phyloP scores from a whole-genome alignment of 2,113 vertebrate genomes.

The Climacteris rufus region DNA sequence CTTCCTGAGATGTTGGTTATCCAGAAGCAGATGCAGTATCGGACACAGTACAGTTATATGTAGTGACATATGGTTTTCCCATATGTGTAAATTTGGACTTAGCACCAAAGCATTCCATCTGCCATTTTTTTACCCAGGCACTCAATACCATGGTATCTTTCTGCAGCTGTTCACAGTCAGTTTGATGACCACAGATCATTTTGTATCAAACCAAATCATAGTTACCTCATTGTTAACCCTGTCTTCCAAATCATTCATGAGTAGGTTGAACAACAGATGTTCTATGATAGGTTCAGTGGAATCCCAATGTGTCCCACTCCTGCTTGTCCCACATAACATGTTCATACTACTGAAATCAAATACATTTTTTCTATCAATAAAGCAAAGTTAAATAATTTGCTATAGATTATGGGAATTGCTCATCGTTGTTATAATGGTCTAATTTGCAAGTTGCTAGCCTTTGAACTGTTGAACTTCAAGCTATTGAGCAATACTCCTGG shows the following conservation, averaged over 20 bases:
- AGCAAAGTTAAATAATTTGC: neutral
- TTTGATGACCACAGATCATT: constrained; percentile 36
- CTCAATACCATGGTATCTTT: neutral
- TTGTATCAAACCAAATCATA: neutral
- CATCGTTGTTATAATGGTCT: neutral
- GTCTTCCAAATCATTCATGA: neutral
- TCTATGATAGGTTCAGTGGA: neutral
- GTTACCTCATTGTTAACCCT: neutral
- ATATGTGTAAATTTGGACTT: neutral
- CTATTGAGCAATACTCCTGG: neutral
- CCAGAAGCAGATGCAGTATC: neutral
- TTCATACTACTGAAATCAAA: neutral
- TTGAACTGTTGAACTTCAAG: neutral
- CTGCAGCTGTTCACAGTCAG: constrained; percentile 43
- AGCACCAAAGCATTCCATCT: constrained; percentile 13
- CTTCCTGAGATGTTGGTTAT: neutral
- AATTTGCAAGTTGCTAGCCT: neutral
- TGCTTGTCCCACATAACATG: neutral
- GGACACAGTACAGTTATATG: neutral
- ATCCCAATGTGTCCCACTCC: neutral
- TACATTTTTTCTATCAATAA: neutral
- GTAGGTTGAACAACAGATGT: neutral
- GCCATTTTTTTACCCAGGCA: neutral
- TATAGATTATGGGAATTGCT: neutral
- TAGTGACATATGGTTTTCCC: constrained; percentile 6